Evolutionary conservation across 1,140 invertebrate genomes (phyloP), one percentile per base, ranked within the genome.

Genomic region (Aphelinus atriplicis): DNA sequence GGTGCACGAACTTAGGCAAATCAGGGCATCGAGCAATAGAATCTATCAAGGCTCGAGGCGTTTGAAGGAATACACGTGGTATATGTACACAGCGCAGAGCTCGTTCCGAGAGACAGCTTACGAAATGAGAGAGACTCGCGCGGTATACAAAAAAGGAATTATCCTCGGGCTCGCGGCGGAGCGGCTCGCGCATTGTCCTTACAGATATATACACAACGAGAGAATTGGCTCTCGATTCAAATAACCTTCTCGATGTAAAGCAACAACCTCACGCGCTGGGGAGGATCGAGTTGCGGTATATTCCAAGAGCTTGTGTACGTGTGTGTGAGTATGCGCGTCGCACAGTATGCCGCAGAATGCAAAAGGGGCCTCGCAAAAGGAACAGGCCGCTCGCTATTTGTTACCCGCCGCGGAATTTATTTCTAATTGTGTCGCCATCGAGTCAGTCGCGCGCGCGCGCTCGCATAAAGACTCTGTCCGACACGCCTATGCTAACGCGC

Each of bases 381-480:
- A 63, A 63, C 7, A 57, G 56, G 7, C 46, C 50, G 47, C 56
- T 45, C 47, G 67, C 73, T 64, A 75, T 75, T 75, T 75, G 73
- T 69, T 74, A 56, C 51, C 4, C 50, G 42, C 6, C 1, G 2
- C 51, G 56, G 46, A 71, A 78, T 81, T 79, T 81, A 81, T 81
- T 81, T 79, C 73, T 79, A 81, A 79, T 80, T 63, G 65, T 73
- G 48, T 65, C 58, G 42, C 43, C 71, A 56, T 53, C 26, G 26
- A 26, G 26, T 26, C 26, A 26, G 26, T 26, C 26, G 26, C 26
- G 7, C 4, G 4, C 53, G 47, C 3, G 61, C 48, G 47, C 62
- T 3, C 7, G 26, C 26, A 26, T 26, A 26, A 43, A 62, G 61
- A 51, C 10, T 74, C 58, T 56, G 55, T 55, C 60, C 62, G 71